Evolutionary conservation across 92 coral and sea anemone genomes (phyloP), one percentile per base, ranked within the genome.

Genomic region (Paragorgia papillata): DNA sequence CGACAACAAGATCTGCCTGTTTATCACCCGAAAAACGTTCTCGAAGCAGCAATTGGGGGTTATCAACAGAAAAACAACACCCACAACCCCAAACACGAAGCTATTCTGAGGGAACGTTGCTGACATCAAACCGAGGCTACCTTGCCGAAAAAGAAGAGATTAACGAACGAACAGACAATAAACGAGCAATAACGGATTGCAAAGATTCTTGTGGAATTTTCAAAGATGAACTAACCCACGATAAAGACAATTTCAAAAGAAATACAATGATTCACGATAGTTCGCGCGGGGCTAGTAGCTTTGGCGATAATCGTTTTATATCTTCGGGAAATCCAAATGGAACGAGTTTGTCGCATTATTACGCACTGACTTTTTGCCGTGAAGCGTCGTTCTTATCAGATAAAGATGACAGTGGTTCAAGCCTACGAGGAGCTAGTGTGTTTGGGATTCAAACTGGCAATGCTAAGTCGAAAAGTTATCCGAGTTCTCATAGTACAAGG

Each of bases 261-360:
- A 55, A 53, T 53, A 22, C 48, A 2, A 20, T 26, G 27, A 51
- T 17, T 29, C 18, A 30, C 21, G 59, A 68, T 19, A 48, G 75
- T 15, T 49, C 43, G 0, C 62, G 78, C 30, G 78, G 65, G 26
- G 78, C 78, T 10, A 71, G 78, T 37, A 71, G 63, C 27, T 54
- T 71, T 31, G 78, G 63, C 22, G 78, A 43, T 22, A 31, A 28
- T 10, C 58, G 54, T 14, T 51, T 69, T 15, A n/a, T n/a, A n/a
- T 17, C 17, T n/a, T 51, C 17, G 21, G 31, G 30, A 13, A 54
- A 34, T 39, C 50, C 62, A 31, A 22, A 15, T 56, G 29, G 62
- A 10, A 28, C 28, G 10, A 2, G 30, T 22, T 31, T 2, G 28
- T 56, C 62, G 30, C 14, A 56, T 17, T 71, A 51, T 71, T 71